A percentile compares a stretch with the other conserved stretches of the same genome.
phyloP scores from a whole-genome alignment of 2,113 vertebrate species.

The Apaloderma vittatum region DNA sequence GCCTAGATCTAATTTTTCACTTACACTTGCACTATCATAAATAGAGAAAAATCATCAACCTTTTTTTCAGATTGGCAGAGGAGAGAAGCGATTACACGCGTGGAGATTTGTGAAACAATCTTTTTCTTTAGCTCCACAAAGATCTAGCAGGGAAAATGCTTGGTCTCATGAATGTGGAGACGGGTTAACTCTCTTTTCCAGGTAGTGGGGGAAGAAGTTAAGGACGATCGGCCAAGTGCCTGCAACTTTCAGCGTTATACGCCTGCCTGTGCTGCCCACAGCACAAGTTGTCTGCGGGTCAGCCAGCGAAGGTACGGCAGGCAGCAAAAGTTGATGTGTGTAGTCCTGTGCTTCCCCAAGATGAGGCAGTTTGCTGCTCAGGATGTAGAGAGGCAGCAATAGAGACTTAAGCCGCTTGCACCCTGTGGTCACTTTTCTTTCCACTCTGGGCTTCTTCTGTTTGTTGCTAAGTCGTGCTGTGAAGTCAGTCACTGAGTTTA shows the following conservation, averaged over 20 bases:
- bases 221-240: rapidly evolving
- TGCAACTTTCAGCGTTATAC: not conserved
- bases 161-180: not conserved
- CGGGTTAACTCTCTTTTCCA: not conserved
- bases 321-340: rapidly evolving
- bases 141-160: not conserved
- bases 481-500: not conserved
- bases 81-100: not conserved
- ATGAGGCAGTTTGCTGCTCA: not conserved
- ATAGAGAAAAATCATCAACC: not conserved
- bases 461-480: not conserved
- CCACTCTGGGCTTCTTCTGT: not conserved
- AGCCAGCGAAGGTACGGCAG: rapidly evolving
- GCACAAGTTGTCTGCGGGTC: not conserved
- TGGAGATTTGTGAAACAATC: not conserved
- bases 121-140: not conserved
- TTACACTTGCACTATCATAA: not conserved
- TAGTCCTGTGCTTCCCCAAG: not conserved
- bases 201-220: not conserved
- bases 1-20: not conserved
- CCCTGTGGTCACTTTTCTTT: not conserved
- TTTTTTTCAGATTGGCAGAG: not conserved
- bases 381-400: not conserved
- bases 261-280: not conserved
- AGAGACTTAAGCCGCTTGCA: not conserved